These are phyloP conservation scores for Rafetus swinhoei DNA, from an alignment of 2,113 vertebrate genomes.

Conservation along the genomic window DNA sequence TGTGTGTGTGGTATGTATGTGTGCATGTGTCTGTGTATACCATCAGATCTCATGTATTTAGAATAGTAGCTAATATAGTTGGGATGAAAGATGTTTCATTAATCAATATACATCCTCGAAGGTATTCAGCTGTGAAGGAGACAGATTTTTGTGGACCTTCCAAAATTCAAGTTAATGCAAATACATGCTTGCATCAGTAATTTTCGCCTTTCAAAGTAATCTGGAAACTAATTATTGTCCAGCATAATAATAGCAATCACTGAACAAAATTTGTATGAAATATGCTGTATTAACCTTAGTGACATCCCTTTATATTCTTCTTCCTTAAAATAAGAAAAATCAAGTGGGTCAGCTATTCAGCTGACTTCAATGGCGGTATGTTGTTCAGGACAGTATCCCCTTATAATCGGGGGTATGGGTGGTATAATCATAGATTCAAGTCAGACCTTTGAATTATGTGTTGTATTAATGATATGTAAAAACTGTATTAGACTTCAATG, in stretches of 20 bases:
- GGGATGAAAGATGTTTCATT: background rate
- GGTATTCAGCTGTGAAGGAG: background rate
- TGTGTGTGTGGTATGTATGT: too few species aligned
- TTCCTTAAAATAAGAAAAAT: background rate
- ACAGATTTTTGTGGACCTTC: background rate
- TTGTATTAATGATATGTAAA: constrained; percentile 8
- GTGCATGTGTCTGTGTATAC: too few species aligned
- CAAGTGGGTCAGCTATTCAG: background rate
- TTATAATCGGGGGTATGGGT: background rate
- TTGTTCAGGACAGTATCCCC: background rate
- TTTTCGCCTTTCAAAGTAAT: background rate
- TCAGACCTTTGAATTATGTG: background rate
- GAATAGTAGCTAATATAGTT: background rate
- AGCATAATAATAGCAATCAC: background rate
- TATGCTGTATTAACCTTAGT: constrained; percentile 23
- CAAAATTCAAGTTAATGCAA: background rate
- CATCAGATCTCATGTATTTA: background rate
- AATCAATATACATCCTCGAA: background rate
- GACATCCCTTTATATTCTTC: background rate
- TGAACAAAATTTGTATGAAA: constrained; percentile 32
- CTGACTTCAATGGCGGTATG: background rate
- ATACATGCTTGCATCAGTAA: background rate
- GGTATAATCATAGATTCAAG: constrained; percentile 13
- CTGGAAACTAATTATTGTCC: background rate
- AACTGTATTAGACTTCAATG: constrained; percentile 5